Evolutionary conservation across 2,888 invertebrate species (phyloP).

Genomic region (Schizotus pectinicornis): DNA sequence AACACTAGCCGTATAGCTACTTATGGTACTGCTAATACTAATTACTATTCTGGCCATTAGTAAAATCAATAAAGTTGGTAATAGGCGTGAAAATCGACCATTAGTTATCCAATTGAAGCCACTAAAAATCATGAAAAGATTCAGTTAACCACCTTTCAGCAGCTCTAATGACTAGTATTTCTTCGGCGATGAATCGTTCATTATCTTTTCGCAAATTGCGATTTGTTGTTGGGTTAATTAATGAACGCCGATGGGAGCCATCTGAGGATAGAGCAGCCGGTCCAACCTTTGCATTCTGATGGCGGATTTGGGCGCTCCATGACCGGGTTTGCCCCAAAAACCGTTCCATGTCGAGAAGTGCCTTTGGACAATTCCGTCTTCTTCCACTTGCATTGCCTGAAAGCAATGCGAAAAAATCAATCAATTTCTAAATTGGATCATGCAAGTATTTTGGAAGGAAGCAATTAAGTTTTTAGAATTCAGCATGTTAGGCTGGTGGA

Average conservation of each 20-base stretch:
- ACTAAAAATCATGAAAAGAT: too few species aligned
- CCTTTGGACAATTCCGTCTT: constrained; percentile 68
- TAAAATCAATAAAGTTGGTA: too few species aligned
- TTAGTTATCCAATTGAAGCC: neutral
- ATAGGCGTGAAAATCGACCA: neutral
- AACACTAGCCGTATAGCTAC: too few species aligned
- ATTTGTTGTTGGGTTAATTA: constrained; percentile 36
- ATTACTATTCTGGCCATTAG: too few species aligned
- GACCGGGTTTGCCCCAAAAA: constrained; percentile 83
- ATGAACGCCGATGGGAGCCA: constrained; percentile 47
- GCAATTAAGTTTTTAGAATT: too few species aligned
- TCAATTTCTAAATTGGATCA: too few species aligned
- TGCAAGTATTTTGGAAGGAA: too few species aligned
- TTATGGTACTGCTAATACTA: too few species aligned
- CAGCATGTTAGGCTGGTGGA: too few species aligned
- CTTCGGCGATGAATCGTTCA: too few species aligned
- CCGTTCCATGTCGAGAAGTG: constrained; percentile 80
- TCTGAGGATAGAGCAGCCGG: constrained; percentile 52
- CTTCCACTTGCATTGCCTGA: constrained; percentile 67
- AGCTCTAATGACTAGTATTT: too few species aligned
- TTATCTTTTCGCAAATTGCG: neutral
- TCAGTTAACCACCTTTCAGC: too few species aligned
- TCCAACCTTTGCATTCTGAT: constrained; percentile 51
- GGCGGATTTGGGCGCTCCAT: constrained; percentile 61
- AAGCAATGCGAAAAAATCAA: constrained; percentile 18